These are phyloP conservation scores for Mellivora capensis DNA, from an alignment of 2,113 vertebrate species.

Conservation along the genomic window DNA sequence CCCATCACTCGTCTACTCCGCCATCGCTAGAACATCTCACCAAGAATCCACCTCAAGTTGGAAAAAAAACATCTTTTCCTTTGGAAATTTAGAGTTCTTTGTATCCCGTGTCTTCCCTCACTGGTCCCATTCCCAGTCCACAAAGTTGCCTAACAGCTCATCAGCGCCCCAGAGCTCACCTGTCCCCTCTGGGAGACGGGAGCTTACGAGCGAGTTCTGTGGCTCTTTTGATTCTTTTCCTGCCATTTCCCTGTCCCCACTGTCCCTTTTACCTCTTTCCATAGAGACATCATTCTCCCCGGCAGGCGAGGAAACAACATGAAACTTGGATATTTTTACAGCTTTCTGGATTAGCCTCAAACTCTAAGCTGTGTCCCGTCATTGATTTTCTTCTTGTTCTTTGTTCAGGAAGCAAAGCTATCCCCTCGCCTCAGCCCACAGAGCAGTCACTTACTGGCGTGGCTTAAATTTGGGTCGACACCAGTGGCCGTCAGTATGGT, in stretches of 20 bases:
- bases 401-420: not conserved
- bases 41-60: not conserved
- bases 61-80: not conserved
- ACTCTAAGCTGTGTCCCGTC: not conserved
- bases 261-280: not conserved
- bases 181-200: not conserved
- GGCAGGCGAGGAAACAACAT: not conserved
- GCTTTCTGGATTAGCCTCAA: not conserved
- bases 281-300: not conserved
- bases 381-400: not conserved
- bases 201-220: not conserved
- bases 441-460: not conserved
- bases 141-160: not conserved
- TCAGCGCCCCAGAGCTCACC: not conserved
- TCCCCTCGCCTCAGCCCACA: not conserved
- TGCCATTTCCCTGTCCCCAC: not conserved
- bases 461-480: not conserved
- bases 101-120: not conserved
- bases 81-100: not conserved
- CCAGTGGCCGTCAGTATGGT: not conserved
- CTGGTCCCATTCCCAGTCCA: not conserved
- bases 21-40: not conserved
- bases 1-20: not conserved
- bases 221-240: too few species aligned
- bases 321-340: not conserved